Base-by-base conservation (phyloP, 2,797 vertebrate species). In the Melanotaenia nigrans region DNA sequence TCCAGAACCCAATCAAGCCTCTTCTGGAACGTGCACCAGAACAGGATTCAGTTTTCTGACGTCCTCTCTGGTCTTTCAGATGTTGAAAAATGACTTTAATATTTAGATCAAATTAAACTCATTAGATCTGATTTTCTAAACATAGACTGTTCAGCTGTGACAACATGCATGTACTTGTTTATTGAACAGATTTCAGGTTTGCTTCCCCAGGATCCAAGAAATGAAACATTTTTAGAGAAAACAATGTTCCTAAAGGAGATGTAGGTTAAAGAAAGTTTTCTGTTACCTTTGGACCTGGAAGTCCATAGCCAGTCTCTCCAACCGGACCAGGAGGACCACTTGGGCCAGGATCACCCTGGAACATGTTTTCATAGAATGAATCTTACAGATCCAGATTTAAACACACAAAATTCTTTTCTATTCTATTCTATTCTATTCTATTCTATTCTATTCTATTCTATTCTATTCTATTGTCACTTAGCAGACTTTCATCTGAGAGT, bases 251-350 rank as follows among this genome's bases (percentile, higher is more conserved):
- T 3, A 32, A 42, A 56, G 11, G 0, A 30, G 53, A 22, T 18
- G 2, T 2, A 33, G 36, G 14, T 32, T 32, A 32, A 32, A 32
- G 4, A 35, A 38, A 0, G 1, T 18, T 35, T 53, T n/a, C 2
- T 12, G 8, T 80, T 91, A 97, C 96, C 96, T 97, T 98, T 78
- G 96, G 94, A 63, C 96, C 96, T 82, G 96, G 95, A 90, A 96
- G 94, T 78, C 96, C 96, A 71, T 96, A 93, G 71, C 96, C 96
- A 33, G 94, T 95, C 90, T 97, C 96, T 66, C 96, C 96, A 12
- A 93, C 8, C 20, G 94, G 93, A 74, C 96, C 96, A 82, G 92
- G 71, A 70, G 92, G 93, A 88, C 96, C 96, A 70, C 85, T 85
- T 63, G 94, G 93, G 5, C 96, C 96, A n/a, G 83, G 3, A 38